These are phyloP conservation scores for Zaprionus lineosus DNA, from an alignment of 2,888 invertebrate species.

Conservation along the genomic window DNA sequence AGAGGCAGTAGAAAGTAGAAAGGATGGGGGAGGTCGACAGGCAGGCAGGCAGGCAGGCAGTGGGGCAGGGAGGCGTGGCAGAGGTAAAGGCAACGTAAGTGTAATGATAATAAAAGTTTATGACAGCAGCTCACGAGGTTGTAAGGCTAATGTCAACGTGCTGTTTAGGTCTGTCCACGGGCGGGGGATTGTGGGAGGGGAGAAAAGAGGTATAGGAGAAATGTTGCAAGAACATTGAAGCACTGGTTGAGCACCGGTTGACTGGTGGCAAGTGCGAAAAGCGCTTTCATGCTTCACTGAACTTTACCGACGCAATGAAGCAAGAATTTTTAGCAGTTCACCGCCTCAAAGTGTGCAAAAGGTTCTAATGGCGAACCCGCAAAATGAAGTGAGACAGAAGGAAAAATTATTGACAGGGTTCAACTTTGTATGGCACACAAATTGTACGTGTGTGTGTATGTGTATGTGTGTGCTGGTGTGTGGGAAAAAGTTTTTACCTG, in stretches of 20 bases:
- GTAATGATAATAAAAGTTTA: conserved; percentile 75
- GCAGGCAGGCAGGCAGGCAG: too few relatives aligned
- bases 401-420: conserved; percentile 18
- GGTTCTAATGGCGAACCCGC: conserved; percentile 23
- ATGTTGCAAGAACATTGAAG: not conserved
- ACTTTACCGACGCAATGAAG: conserved; percentile 59
- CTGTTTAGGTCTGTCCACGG: conserved; percentile 36
- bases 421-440: conserved; percentile 16
- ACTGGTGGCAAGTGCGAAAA: conserved; percentile 63
- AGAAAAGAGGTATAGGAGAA: not conserved
- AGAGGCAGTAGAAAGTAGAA: conserved; percentile 3
- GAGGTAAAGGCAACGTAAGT: conserved; percentile 48
- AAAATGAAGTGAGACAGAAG: not conserved
- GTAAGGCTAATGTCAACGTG: conserved; percentile 74
- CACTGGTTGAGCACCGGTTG: not conserved
- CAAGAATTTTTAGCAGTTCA: conserved; percentile 52
- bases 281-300: conserved; percentile 68
- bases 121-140: conserved; percentile 71
- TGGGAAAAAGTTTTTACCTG: not conserved
- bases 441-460: not conserved
- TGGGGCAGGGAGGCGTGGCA: too few relatives aligned
- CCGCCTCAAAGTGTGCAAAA: conserved; percentile 31
- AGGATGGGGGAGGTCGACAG: not conserved
- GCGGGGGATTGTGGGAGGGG: not conserved
- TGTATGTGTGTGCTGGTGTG: not conserved